These are phyloP conservation scores for Oreotrochilus melanogaster DNA, from an alignment of 2,113 vertebrate species.

Conservation along the genomic window DNA sequence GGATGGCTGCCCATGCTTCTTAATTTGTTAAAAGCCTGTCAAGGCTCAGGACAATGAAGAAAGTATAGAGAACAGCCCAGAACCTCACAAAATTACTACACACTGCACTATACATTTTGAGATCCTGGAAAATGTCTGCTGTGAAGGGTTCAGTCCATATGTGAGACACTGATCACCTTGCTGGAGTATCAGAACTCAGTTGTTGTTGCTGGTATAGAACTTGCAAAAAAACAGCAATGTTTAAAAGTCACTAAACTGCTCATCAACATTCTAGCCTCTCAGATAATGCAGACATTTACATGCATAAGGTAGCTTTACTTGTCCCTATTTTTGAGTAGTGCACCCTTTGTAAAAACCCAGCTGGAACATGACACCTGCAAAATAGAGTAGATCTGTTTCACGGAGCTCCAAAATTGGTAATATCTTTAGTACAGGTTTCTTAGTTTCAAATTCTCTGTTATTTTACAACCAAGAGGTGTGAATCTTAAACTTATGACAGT, in stretches of 20 bases:
- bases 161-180: not conserved
- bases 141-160: not conserved
- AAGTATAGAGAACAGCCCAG: not conserved
- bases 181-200: not conserved
- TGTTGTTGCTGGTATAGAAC: not conserved
- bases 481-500: not conserved
- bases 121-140: not conserved
- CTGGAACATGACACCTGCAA: not conserved
- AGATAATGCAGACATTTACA: not conserved
- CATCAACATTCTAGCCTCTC: not conserved
- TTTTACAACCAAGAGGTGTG: not conserved
- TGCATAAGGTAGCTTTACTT: not conserved
- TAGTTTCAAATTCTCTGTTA: not conserved
- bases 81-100: not conserved
- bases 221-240: not conserved
- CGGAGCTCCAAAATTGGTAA: not conserved
- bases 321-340: not conserved
- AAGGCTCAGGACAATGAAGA: not conserved
- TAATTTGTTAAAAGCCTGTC: not conserved
- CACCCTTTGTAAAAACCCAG: not conserved
- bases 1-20: not conserved
- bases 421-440: not conserved
- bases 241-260: not conserved
- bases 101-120: rapidly evolving
- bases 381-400: not conserved